A percentile compares a stretch with the other conserved stretches of the same genome.
These are phyloP conservation scores for Hylia prasina DNA, from an alignment of 2,113 vertebrate species.

Conservation along the genomic window DNA sequence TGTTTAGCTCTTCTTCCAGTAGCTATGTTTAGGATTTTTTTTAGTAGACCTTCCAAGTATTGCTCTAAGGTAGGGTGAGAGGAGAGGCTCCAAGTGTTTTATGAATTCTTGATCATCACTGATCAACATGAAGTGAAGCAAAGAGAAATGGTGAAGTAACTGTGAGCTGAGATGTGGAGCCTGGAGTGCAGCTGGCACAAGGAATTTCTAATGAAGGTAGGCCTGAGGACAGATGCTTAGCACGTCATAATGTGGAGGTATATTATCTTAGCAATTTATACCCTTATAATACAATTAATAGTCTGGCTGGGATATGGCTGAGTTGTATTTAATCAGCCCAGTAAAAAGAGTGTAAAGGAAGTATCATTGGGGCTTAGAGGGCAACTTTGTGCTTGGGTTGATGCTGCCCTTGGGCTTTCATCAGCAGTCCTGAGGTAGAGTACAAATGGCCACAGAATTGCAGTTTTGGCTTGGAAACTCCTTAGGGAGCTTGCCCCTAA, in stretches of 20 bases:
- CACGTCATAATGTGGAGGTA: fast-evolving
- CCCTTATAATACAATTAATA: background rate
- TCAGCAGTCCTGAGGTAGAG: background rate
- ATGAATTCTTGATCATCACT: background rate
- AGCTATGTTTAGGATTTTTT: background rate
- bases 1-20: background rate
- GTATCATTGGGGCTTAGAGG: background rate
- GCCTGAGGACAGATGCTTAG: background rate
- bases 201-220: fast-evolving
- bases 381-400: background rate
- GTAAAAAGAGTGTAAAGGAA: background rate
- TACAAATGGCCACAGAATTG: background rate
- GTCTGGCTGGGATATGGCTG: background rate
- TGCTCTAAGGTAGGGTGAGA: background rate
- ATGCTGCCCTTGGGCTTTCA: background rate
- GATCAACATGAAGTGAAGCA: background rate
- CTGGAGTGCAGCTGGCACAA: fast-evolving
- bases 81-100: background rate
- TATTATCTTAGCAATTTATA: background rate
- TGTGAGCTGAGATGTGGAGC: background rate
- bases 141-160: background rate
- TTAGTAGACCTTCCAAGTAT: background rate
- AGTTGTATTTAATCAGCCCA: background rate
- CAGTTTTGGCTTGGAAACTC: background rate
- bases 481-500: background rate